These are phyloP conservation scores for Lateolabrax maculatus DNA, from an alignment of 2,797 vertebrate genomes.

Conservation along the genomic window DNA sequence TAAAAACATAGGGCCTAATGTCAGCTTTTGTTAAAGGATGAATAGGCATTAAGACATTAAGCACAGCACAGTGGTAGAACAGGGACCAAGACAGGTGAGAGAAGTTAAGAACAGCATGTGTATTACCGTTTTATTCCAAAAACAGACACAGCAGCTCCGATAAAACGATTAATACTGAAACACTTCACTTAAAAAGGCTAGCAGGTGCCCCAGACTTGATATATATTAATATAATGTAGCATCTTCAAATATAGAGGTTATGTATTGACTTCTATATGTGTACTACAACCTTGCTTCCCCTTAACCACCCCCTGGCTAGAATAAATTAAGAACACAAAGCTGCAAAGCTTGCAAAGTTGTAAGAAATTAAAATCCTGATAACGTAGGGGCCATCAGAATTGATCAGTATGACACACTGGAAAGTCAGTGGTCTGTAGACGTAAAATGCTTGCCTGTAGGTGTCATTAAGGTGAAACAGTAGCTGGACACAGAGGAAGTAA, in stretches of 20 bases:
- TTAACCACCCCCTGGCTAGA: background rate
- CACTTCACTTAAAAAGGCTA: constrained; percentile 2
- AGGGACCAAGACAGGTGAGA: constrained; percentile 33
- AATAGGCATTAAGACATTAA: constrained; percentile 52
- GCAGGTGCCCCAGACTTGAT: constrained; percentile 3
- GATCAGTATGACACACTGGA: background rate
- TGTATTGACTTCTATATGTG: background rate
- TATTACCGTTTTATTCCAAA: constrained; percentile 30
- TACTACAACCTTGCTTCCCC: background rate
- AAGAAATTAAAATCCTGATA: constrained; percentile 15
- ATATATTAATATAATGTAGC: constrained; percentile 27
- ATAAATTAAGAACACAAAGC: background rate
- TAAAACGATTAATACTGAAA: constrained; percentile 28
- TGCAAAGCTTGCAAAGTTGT: too few species aligned
- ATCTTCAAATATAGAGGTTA: constrained; percentile 2
- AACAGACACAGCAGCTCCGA: constrained; percentile 27
- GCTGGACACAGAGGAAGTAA: background rate
- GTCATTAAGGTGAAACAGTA: constrained; percentile 3
- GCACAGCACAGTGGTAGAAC: constrained; percentile 29
- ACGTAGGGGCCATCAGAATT: background rate
- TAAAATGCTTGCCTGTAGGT: constrained; percentile 1
- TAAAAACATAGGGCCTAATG: constrained; percentile 64
- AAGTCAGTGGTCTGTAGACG: background rate
- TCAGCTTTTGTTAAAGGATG: constrained; percentile 57
- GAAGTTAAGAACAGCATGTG: constrained; percentile 56